Percentiles rank a stretch among this genome's conserved stretches.
phyloP scores from a whole-genome alignment of 2,797 vertebrate genomes.

The Hippocampus kuda region DNA sequence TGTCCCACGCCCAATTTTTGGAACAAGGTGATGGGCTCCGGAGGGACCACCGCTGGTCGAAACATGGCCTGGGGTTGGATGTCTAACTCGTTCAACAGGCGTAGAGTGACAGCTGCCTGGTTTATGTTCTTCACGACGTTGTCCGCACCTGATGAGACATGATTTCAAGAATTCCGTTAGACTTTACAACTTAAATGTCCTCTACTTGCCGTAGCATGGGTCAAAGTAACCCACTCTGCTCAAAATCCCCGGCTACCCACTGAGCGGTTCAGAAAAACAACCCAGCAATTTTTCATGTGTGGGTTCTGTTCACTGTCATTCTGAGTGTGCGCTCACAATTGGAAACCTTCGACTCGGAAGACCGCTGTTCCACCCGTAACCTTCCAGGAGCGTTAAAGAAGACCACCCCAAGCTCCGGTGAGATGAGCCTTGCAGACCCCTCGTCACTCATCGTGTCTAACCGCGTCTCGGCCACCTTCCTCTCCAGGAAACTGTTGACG shows the following conservation, averaged over 20 bases:
- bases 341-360: constrained; percentile 44
- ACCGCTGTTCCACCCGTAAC: constrained; percentile 46
- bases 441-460: constrained; percentile 53
- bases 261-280: no score
- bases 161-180: no score
- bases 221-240: no score
- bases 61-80: constrained; percentile 73
- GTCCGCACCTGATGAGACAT: constrained; percentile 40
- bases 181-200: no score
- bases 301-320: no score
- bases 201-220: no score
- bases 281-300: no score
- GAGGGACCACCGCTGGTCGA: constrained; percentile 53
- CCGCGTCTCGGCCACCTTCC: constrained; percentile 82
- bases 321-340: background rate
- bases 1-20: constrained; percentile 96
- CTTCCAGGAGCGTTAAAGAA: constrained; percentile 79
- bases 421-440: constrained; percentile 78
- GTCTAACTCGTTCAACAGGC: constrained; percentile 73
- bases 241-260: no score
- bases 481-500: constrained; percentile 80
- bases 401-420: constrained; percentile 83
- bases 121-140: constrained; percentile 62
- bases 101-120: constrained; percentile 70
- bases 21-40: constrained; percentile 81